Conservation (phyloP, 1,140 invertebrate genomes). For the Calephelis nemesis region DNA sequence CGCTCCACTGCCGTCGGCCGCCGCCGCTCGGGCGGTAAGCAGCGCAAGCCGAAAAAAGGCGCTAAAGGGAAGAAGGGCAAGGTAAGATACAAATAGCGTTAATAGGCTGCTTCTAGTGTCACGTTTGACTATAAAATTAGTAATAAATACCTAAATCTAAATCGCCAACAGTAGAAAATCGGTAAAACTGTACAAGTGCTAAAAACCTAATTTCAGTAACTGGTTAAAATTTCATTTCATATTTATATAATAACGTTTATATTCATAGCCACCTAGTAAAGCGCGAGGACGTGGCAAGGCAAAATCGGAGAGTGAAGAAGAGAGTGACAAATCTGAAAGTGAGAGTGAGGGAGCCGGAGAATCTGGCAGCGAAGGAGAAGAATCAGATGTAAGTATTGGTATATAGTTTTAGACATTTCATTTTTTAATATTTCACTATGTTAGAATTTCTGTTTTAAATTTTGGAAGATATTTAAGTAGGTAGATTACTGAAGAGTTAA, state of each 20-base stretch:
- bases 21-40: constrained; percentile 51
- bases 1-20: constrained; percentile 47
- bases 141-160: no score
- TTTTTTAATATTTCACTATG: no score
- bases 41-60: constrained; percentile 48
- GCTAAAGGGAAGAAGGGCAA: constrained; percentile 50
- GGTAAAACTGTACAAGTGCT: no score
- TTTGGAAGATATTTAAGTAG: no score
- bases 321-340: constrained; percentile 74
- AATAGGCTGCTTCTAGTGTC: no score
- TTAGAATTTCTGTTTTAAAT: no score
- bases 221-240: no score
- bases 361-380: constrained; percentile 70
- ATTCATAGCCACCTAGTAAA: constrained; percentile 38
- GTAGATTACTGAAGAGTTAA: no score
- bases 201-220: no score
- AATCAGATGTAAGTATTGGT: constrained; percentile 66
- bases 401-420: constrained; percentile 5
- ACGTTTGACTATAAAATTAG: no score
- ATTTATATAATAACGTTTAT: neutral
- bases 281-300: constrained; percentile 60
- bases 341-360: constrained; percentile 60
- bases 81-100: constrained; percentile 21
- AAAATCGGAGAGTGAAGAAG: constrained; percentile 71
- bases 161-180: no score